phyloP scores from a whole-genome alignment of 2,888 invertebrate genomes.

The Oscheius sp. region DNA sequence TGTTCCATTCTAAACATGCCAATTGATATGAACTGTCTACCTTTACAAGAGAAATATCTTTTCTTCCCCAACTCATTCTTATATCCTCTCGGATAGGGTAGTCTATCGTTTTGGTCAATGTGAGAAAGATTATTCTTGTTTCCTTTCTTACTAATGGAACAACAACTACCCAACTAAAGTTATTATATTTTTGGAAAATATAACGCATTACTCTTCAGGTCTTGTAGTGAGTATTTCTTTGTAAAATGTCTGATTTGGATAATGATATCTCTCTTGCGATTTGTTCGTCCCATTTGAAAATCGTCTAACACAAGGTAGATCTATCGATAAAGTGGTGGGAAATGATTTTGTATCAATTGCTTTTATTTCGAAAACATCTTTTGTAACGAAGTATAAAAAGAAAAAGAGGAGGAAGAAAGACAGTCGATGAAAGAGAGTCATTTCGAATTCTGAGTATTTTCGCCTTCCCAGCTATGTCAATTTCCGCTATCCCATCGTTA shows the following conservation, averaged over 20 bases:
- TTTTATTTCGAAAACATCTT: too few relatives aligned
- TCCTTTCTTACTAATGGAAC: neutral
- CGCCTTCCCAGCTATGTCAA: too few relatives aligned
- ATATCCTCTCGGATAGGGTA: neutral
- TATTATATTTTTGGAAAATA: neutral
- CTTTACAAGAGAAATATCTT: neutral
- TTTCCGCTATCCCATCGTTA: too few relatives aligned
- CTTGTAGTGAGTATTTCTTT: neutral
- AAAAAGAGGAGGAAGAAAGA: too few relatives aligned
- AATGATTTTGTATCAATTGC: too few relatives aligned
- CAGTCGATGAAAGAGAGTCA: too few relatives aligned
- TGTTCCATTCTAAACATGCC: neutral
- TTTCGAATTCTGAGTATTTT: too few relatives aligned
- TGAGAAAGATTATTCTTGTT: neutral
- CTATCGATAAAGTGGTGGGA: too few relatives aligned
- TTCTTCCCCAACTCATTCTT: neutral
- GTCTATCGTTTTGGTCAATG: neutral
- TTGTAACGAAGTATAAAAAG: too few relatives aligned
- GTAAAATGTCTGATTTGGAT: conserved; percentile 6
- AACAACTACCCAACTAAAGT: neutral
- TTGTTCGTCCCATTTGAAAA: neutral
- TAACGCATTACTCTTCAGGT: neutral
- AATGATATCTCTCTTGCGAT: neutral
- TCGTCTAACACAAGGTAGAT: too few relatives aligned
- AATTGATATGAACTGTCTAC: neutral